A percentile compares a stretch with the other conserved stretches of the same genome.
These are phyloP conservation scores for Brachyptera risi DNA, from an alignment of 2,888 invertebrate genomes.

Conservation along the genomic window DNA sequence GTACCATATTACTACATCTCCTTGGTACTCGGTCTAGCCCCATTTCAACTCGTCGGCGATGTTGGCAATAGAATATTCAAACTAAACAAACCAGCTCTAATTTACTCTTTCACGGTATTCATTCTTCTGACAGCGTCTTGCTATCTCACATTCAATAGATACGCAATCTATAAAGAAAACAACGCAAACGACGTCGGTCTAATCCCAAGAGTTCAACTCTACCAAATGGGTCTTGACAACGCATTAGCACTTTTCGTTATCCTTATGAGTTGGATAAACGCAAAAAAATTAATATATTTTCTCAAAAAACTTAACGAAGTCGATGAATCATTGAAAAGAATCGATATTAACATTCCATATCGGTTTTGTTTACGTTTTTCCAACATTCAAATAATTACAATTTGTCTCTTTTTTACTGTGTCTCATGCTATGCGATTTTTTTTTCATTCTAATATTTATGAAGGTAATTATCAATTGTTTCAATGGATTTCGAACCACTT, in stretches of 20 bases:
- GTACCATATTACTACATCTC: constrained; percentile 35
- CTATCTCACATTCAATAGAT: not conserved
- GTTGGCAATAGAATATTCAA: constrained; percentile 25
- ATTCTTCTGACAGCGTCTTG: not conserved
- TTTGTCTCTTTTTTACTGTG: not conserved
- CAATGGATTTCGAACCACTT: not conserved
- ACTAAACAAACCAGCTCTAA: constrained; percentile 27
- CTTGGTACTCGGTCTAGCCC: constrained; percentile 36
- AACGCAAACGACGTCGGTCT: not conserved
- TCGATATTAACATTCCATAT: not conserved
- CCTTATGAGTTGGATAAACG: not conserved
- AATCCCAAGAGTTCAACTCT: not conserved
- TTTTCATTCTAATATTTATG: not conserved
- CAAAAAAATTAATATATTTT: not conserved
- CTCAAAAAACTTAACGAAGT: constrained; percentile 1
- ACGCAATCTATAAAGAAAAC: not conserved
- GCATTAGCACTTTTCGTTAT: constrained; percentile 1
- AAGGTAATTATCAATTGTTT: not conserved
- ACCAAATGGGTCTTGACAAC: not conserved
- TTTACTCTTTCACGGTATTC: constrained; percentile 16
- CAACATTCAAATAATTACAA: not conserved
- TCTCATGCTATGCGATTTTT: not conserved
- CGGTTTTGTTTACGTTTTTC: not conserved
- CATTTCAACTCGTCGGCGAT: constrained; percentile 30
- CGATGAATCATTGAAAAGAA: not conserved